These are phyloP conservation scores for Seriola aureovittata DNA, from an alignment of 2,113 vertebrate genomes.

Conservation along the genomic window DNA sequence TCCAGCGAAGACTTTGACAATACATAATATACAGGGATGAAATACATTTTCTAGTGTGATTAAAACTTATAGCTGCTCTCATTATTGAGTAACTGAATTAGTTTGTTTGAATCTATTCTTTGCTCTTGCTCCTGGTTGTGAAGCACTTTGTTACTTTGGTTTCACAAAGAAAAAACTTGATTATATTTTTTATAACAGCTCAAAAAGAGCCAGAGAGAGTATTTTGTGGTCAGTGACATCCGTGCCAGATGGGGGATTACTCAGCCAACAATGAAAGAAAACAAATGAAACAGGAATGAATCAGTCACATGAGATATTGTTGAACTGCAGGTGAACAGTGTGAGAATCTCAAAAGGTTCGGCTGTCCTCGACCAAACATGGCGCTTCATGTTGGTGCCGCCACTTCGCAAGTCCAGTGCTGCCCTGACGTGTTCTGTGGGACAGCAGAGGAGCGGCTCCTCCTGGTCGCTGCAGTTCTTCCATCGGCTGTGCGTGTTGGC, in stretches of 20 bases:
- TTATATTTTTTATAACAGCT: neutral
- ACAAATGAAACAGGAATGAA: neutral
- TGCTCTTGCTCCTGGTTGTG: neutral
- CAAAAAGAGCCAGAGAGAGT: neutral
- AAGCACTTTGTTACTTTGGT: neutral
- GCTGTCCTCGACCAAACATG: neutral
- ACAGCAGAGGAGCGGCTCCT: neutral
- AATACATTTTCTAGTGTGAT: neutral
- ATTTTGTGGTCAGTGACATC: neutral
- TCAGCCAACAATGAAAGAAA: neutral
- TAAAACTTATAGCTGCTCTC: too few relatives aligned
- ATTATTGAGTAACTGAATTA: too few relatives aligned
- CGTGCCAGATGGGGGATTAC: neutral
- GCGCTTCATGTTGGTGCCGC: neutral
- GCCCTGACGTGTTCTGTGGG: neutral
- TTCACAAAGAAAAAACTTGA: neutral
- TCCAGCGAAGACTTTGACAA: neutral
- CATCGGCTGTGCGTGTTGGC: constrained; percentile 23
- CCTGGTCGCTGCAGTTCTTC: constrained; percentile 24
- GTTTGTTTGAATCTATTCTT: neutral
- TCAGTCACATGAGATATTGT: neutral
- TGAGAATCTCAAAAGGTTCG: neutral
- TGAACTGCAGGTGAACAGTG: neutral
- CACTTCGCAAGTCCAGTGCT: neutral
- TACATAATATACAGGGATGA: neutral